A percentile compares a stretch with the other conserved stretches of the same genome.
Evolutionary conservation across 2,797 vertebrate species (phyloP).

Genomic region (Silurus lanzhouensis): DNA sequence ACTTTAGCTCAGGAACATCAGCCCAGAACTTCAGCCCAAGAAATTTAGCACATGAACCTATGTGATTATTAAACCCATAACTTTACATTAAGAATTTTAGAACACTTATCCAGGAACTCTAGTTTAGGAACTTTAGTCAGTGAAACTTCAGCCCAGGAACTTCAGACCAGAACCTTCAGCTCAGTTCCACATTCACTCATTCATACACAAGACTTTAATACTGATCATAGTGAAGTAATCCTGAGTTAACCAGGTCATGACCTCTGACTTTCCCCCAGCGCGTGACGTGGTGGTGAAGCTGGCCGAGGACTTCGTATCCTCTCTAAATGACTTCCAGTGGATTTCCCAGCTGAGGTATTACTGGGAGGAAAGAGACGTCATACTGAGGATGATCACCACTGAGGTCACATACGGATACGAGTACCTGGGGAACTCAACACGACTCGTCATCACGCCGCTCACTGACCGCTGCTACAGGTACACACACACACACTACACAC

Average conservation of each 20-base stretch:
- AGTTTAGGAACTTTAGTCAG: neutral
- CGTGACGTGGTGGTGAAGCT: conserved; percentile 87
- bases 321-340: conserved; percentile 89
- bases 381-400: conserved; percentile 91
- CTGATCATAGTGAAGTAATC: neutral
- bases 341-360: conserved; percentile 92
- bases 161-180: neutral
- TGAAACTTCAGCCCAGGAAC: no score
- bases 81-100: no score
- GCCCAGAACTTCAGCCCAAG: no score
- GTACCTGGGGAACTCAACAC: conserved; percentile 88
- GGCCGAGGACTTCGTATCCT: conserved; percentile 73
- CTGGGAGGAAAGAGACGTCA: conserved; percentile 81
- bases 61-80: no score
- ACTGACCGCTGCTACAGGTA: conserved; percentile 95
- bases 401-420: conserved; percentile 89
- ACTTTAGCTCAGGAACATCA: no score
- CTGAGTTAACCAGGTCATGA: neutral
- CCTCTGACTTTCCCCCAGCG: conserved; percentile 66
- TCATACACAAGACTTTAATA: neutral
- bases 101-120: neutral
- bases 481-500: conserved; percentile 19
- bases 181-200: neutral
- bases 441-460: conserved; percentile 91
- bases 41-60: no score